Evolutionary conservation across 1,140 invertebrate species (phyloP).

Genomic region (Nasonia vitripennis): DNA sequence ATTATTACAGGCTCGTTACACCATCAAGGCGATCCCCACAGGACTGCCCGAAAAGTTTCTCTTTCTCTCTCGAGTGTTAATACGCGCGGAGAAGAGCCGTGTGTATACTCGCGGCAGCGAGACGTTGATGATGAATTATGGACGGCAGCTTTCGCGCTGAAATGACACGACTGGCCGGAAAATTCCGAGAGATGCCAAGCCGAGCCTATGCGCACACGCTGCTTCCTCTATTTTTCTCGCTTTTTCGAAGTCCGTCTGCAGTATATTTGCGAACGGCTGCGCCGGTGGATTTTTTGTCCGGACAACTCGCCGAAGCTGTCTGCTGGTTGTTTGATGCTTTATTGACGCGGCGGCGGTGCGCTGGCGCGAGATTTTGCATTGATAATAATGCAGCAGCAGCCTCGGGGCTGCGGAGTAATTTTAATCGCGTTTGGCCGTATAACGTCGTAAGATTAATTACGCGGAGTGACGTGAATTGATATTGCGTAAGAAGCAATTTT

Average conservation of each 20-base stretch:
- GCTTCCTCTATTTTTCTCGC: not conserved
- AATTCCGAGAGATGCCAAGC: not conserved
- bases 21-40: slow-evolving; percentile 49
- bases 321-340: not conserved
- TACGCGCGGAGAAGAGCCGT: not conserved
- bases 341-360: not conserved
- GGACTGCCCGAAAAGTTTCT: slow-evolving; percentile 54
- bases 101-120: not conserved
- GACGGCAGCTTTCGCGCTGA: not conserved
- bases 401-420: not conserved
- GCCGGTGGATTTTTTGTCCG: not conserved
- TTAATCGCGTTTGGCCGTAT: not conserved
- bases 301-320: not conserved
- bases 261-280: too few relatives aligned
- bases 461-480: not conserved
- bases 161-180: slow-evolving; percentile 6
- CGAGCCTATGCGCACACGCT: not conserved
- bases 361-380: not conserved
- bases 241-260: not conserved
- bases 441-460: not conserved
- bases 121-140: slow-evolving; percentile 46
- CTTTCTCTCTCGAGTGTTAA: not conserved
- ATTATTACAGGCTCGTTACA: slow-evolving; percentile 67
- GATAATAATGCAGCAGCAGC: not conserved
- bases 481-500: not conserved